Evolutionary conservation across 2,113 vertebrate species (phyloP).

Genomic region (Gorsachius goisagi): DNA sequence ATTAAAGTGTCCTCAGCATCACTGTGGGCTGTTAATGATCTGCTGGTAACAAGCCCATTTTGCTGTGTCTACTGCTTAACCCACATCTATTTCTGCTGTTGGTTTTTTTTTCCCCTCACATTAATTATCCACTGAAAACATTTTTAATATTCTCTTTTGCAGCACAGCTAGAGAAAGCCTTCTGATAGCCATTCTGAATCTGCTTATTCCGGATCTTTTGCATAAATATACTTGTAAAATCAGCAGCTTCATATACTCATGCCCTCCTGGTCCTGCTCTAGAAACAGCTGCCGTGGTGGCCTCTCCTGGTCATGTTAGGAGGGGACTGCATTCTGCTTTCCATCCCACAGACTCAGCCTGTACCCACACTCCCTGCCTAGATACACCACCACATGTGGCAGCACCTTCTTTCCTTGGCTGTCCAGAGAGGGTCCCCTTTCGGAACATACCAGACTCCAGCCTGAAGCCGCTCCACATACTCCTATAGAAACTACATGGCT

Average conservation of each 20-base stretch:
- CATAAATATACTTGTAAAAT: background rate
- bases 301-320: background rate
- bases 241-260: background rate
- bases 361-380: background rate
- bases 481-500: background rate
- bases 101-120: background rate
- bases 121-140: background rate
- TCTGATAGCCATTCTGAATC: background rate
- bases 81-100: background rate
- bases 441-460: background rate
- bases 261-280: background rate
- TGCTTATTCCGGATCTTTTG: background rate
- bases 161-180: background rate
- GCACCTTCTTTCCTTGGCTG: background rate
- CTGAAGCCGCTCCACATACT: background rate
- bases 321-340: background rate
- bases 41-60: background rate
- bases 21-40: background rate
- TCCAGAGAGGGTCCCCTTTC: rapidly evolving
- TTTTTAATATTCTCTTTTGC: background rate
- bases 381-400: background rate
- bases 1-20: constrained; percentile 13
- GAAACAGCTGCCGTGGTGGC: rapidly evolving
- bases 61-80: background rate
- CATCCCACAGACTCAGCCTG: background rate